These are phyloP conservation scores for Nowickia ferox DNA, from an alignment of 2,888 invertebrate genomes.

Conservation along the genomic window DNA sequence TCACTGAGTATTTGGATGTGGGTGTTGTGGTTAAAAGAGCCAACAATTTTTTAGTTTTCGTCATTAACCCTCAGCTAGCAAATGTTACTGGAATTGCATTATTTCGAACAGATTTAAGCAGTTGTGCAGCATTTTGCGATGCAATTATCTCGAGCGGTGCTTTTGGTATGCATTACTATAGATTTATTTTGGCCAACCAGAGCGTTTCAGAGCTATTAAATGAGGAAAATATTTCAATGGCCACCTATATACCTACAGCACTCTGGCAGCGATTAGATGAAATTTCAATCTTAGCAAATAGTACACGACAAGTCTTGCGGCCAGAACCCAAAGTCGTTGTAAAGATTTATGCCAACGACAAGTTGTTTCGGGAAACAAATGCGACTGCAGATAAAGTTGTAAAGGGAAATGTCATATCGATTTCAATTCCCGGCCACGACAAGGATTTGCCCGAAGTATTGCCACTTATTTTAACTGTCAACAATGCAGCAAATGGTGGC, in stretches of 20 bases:
- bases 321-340: constrained; percentile 83
- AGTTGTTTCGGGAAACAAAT: constrained; percentile 84
- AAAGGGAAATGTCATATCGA: constrained; percentile 85
- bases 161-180: constrained; percentile 75
- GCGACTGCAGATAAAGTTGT: constrained; percentile 76
- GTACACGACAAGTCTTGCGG: constrained; percentile 71
- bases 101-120: constrained; percentile 68
- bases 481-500: not conserved
- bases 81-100: constrained; percentile 81
- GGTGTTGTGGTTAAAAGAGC: constrained; percentile 79
- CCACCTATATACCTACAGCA: constrained; percentile 84
- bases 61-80: constrained; percentile 77
- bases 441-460: constrained; percentile 85
- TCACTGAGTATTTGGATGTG: constrained; percentile 76
- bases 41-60: constrained; percentile 78
- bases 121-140: constrained; percentile 20
- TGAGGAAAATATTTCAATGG: constrained; percentile 84
- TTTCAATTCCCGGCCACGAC: constrained; percentile 85
- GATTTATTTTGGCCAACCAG: constrained; percentile 83
- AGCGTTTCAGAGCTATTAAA: constrained; percentile 83
- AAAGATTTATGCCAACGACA: constrained; percentile 84
- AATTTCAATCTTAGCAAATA: constrained; percentile 73
- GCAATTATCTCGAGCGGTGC: constrained; percentile 72
- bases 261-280: constrained; percentile 82
- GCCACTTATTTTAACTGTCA: constrained; percentile 83